Percentiles rank a stretch among this genome's conserved stretches.
Evolutionary conservation across 1,140 invertebrate species (phyloP).

Genomic region (Andrena cerasifolii): DNA sequence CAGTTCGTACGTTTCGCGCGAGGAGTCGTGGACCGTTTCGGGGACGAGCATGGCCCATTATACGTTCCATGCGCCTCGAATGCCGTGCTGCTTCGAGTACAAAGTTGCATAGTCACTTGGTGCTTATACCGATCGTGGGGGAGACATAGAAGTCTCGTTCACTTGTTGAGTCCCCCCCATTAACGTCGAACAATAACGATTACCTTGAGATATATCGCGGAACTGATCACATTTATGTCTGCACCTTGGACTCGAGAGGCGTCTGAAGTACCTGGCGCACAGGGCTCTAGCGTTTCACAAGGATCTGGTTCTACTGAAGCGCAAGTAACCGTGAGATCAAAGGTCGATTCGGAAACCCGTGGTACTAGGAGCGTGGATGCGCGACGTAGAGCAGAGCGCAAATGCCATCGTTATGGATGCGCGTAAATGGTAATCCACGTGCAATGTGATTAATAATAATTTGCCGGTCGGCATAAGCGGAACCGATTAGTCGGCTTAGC

Average conservation of each 20-base stretch:
- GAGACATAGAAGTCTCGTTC: too few species aligned
- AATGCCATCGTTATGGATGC: conserved; percentile 62
- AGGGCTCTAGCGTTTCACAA: conserved; percentile 8
- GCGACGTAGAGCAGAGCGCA: conserved; percentile 49
- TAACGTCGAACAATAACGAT: too few species aligned
- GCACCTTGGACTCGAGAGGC: background rate
- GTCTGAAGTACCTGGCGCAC: background rate
- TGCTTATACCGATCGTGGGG: too few species aligned
- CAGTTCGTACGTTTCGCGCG: background rate
- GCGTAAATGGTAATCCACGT: conserved; percentile 70
- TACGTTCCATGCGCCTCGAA: too few species aligned
- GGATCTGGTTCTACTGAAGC: background rate
- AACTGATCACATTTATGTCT: too few species aligned
- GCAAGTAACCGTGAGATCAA: conserved; percentile 31
- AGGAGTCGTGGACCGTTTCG: too few species aligned
- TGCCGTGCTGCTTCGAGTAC: too few species aligned
- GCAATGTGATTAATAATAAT: conserved; percentile 79
- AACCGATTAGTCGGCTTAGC: conserved; percentile 77
- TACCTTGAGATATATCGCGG: too few species aligned
- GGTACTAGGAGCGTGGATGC: background rate
- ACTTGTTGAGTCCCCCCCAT: too few species aligned
- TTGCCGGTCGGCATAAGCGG: conserved; percentile 76
- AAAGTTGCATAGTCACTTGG: too few species aligned
- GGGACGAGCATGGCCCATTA: too few species aligned
- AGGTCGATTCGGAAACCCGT: conserved; percentile 35